phyloP scores from a whole-genome alignment of 2,113 vertebrate species.

The Corythoichthys intestinalis region DNA sequence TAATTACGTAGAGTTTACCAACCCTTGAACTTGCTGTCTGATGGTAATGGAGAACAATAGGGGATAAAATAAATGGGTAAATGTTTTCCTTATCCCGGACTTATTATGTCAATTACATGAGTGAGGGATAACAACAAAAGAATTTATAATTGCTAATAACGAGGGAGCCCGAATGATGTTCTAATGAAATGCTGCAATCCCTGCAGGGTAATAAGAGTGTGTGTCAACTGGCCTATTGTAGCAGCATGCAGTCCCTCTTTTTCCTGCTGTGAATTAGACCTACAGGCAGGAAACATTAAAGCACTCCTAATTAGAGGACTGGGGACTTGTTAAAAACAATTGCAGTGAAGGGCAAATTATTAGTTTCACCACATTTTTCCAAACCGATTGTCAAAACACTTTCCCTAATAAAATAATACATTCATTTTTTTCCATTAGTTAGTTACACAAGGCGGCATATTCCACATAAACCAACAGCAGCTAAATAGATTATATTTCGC shows the following conservation, averaged over 20 bases:
- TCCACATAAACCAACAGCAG: slow-evolving; percentile 7
- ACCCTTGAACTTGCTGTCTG: slow-evolving; percentile 62
- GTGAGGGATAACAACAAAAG: slow-evolving; percentile 43
- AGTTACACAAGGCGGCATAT: neutral
- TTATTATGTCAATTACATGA: slow-evolving; percentile 61
- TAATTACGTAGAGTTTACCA: slow-evolving; percentile 56
- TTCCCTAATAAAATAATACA: slow-evolving; percentile 2
- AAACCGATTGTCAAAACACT: slow-evolving; percentile 37
- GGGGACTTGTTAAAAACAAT: slow-evolving; percentile 63
- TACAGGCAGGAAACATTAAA: slow-evolving; percentile 50
- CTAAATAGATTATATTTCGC: slow-evolving; percentile 12
- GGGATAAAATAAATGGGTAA: slow-evolving; percentile 44
- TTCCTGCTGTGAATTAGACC: slow-evolving; percentile 53
- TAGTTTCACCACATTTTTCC: slow-evolving; percentile 57
- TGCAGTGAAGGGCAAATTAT: slow-evolving; percentile 58
- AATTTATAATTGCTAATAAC: slow-evolving; percentile 59
- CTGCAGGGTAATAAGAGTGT: slow-evolving; percentile 48
- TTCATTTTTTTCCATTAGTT: slow-evolving; percentile 5
- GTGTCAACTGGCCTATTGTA: slow-evolving; percentile 53
- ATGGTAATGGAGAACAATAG: slow-evolving; percentile 68
- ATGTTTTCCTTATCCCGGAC: slow-evolving; percentile 43
- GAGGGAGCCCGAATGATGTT: slow-evolving; percentile 48
- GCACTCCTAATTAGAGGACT: slow-evolving; percentile 56
- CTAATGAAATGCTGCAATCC: slow-evolving; percentile 57
- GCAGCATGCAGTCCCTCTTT: slow-evolving; percentile 39